Conservation (phyloP, 2,888 invertebrate genomes). For the Zygaena filipendulae region DNA sequence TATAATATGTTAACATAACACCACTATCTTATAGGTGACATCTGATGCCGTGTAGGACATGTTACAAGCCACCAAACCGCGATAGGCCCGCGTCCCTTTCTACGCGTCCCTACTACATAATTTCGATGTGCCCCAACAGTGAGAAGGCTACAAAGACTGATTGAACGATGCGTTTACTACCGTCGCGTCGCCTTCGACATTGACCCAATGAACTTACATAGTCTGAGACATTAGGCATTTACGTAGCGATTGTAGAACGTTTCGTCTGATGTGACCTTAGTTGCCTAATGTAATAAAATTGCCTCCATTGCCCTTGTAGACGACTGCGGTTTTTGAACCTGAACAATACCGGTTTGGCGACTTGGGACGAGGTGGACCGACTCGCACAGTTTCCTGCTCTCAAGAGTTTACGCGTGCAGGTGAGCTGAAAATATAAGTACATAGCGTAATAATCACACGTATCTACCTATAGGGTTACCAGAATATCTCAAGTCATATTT, state of each 20-base stretch:
- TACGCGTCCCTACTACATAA: too few species aligned
- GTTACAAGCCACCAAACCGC: too few species aligned
- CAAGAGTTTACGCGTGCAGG: conserved; percentile 85
- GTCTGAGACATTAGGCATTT: too few species aligned
- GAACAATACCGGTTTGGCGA: conserved; percentile 83
- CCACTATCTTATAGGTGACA: too few species aligned
- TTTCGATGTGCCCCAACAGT: too few species aligned
- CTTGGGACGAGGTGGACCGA: conserved; percentile 92
- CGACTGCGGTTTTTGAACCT: conserved; percentile 83
- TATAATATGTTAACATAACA: too few species aligned
- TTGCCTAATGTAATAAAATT: conserved; percentile 4
- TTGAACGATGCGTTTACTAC: too few species aligned
- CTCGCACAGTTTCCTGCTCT: conserved; percentile 85
- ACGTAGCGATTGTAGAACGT: not conserved
- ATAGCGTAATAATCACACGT: conserved; percentile 6
- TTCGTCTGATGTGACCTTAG: conserved; percentile 1
- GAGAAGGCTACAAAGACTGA: too few species aligned
- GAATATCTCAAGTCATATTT: too few species aligned
- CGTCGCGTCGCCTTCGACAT: too few species aligned
- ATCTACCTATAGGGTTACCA: conserved; percentile 1
- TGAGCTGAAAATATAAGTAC: conserved; percentile 47
- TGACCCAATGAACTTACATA: conserved; percentile 39
- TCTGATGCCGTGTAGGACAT: too few species aligned
- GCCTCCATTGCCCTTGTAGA: conserved; percentile 50
- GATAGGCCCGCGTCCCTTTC: too few species aligned